A percentile compares a stretch with the other conserved stretches of the same genome.
Conservation (phyloP, 1,140 invertebrate genomes). For the Bombus vancouverensis region DNA sequence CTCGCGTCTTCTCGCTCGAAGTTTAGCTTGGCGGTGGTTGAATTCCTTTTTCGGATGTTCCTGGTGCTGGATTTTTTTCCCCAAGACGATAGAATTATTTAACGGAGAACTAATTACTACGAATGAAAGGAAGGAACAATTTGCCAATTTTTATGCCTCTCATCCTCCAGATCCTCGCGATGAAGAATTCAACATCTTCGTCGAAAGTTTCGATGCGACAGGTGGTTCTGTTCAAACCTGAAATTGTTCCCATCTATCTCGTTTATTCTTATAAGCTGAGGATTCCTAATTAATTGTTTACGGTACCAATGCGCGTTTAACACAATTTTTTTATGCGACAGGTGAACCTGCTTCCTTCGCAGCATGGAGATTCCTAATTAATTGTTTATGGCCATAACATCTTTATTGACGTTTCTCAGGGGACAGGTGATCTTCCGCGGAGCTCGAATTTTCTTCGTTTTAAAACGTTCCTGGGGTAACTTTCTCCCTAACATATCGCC, state of each 20-base stretch:
- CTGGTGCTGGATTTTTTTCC: not conserved
- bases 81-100: no score
- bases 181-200: not conserved
- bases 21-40: not conserved
- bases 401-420: conserved; percentile 3
- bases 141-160: not conserved
- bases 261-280: not conserved
- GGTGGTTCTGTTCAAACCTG: not conserved
- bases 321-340: conserved; percentile 11
- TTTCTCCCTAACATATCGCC: not conserved
- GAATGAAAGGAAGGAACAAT: not conserved
- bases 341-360: not conserved
- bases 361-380: conserved; percentile 5
- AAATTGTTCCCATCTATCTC: not conserved
- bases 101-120: no score
- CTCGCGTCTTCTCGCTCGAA: not conserved
- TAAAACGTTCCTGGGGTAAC: not conserved
- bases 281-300: conserved; percentile 38
- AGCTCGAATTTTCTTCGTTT: not conserved
- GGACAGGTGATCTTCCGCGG: conserved; percentile 8
- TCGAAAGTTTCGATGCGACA: not conserved
- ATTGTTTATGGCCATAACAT: conserved; percentile 12
- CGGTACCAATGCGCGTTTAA: not conserved
- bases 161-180: not conserved
- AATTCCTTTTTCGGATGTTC: not conserved